Base-by-base conservation (phyloP, 2,113 vertebrate species). In the Gallinago media region DNA sequence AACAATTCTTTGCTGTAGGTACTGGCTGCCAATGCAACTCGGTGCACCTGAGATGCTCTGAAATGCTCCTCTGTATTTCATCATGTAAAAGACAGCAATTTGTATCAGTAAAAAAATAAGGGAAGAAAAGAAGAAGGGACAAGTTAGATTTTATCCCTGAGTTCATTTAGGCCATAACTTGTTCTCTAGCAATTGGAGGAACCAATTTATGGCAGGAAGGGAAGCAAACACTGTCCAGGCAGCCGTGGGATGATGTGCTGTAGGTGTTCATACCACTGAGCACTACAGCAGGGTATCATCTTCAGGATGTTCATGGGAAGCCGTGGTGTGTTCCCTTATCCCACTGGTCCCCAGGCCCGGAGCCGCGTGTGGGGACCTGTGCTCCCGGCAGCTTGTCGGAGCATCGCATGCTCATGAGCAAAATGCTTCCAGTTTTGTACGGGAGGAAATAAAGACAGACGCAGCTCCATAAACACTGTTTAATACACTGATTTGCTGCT, bases 351-450 rank as follows among this genome's bases (percentile, higher is more conserved):
- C 56, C 27, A 4, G 2, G 0, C 8, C 0, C 0, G 9, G 50
- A 18, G 14, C 65, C 0, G 1, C 5, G 42, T n/a, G 13, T 0
- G 2, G 31, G 58, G 17, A 17, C 23, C 1, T 8, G 23, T 6
- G 7, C 34, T 26, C 12, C 32, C 3, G 3, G 21, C 61, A 10
- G 27, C 1, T 1, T 1, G 15, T 12, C 1, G 6, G 13, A 22
- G 59, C 55, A 0, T 38, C 4, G 0, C 4, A 1, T 44, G 38
- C 40, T 52, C 26, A 52, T 14, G 15, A 52, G 50, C 26, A 3
- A 66, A 77, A 46, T 71, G 32, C 11, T 70, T 49, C n/a, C 25
- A 27, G 2, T 54, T 6, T 71, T 38, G 46, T 9, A 7, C 0
- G 2, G 74, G 88, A 75, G 70, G 78, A 61, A 65, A 65, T 32